Evolutionary conservation across 2,113 vertebrate species (phyloP).

Genomic region (Oryzias melastigma): DNA sequence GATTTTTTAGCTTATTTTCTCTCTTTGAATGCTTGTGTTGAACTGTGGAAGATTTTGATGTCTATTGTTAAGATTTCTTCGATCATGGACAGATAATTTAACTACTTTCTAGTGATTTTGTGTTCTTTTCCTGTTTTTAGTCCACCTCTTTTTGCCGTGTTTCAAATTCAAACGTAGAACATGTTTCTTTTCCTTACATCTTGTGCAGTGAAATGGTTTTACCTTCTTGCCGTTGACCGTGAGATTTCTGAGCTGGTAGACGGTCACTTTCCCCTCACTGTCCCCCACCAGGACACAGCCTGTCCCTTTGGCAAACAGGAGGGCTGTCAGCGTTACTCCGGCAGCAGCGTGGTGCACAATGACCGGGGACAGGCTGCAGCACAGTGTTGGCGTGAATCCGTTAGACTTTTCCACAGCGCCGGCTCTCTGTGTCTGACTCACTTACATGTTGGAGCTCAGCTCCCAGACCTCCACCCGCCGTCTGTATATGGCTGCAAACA

Average conservation of each 20-base stretch:
- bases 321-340: conserved; percentile 67
- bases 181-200: not conserved
- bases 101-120: too few species aligned
- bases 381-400: not conserved
- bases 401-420: not conserved
- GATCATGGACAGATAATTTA: too few species aligned
- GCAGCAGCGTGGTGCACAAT: conserved; percentile 68
- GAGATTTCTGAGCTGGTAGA: not conserved
- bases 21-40: too few species aligned
- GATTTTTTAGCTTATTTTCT: too few species aligned
- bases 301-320: conserved; percentile 54
- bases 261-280: not conserved
- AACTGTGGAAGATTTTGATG: too few species aligned
- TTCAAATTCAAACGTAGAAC: not conserved
- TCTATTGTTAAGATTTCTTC: too few species aligned
- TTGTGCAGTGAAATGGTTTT: not conserved
- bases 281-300: not conserved
- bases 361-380: conserved; percentile 78
- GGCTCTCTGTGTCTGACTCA: not conserved
- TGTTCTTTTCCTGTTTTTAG: too few species aligned
- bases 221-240: not conserved
- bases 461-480: conserved; percentile 88
- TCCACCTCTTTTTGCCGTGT: not conserved
- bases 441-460: conserved; percentile 83
- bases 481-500: conserved; percentile 81